phyloP scores from a whole-genome alignment of 2,888 invertebrate species.

The Macrosoma leucophasiata region DNA sequence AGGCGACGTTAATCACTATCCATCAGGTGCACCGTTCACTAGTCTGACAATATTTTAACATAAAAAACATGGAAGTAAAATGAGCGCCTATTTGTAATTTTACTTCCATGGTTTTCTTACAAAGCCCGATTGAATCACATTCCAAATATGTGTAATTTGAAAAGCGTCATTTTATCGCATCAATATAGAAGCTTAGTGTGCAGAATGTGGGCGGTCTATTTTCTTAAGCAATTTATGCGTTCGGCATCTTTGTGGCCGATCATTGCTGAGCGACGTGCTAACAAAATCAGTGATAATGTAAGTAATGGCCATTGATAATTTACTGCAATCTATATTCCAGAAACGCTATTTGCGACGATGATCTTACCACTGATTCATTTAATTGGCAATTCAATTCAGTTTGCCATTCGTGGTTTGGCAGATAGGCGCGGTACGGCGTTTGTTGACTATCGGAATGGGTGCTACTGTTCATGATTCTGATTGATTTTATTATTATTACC shows the following conservation, averaged over 20 bases:
- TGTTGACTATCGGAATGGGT: no score
- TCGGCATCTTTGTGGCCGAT: slow-evolving; percentile 50
- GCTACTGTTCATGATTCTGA: no score
- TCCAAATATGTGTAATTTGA: neutral
- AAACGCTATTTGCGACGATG: slow-evolving; percentile 54
- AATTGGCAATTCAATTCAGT: slow-evolving; percentile 44
- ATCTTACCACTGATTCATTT: slow-evolving; percentile 47
- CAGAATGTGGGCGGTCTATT: slow-evolving; percentile 54
- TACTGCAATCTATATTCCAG: slow-evolving; percentile 37
- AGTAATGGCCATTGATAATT: slow-evolving; percentile 53
- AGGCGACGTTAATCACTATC: no score
- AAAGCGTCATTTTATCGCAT: slow-evolving; percentile 37
- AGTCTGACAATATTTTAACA: no score
- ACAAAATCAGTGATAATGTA: slow-evolving; percentile 58
- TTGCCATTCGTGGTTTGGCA: slow-evolving; percentile 23
- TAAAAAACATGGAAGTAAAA: no score
- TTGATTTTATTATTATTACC: no score
- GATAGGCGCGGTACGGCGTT: no score
- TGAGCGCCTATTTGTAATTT: no score
- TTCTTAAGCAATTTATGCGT: slow-evolving; percentile 61
- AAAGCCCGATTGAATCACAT: no score
- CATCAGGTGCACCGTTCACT: no score
- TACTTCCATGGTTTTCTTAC: no score
- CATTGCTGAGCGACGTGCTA: slow-evolving; percentile 40
- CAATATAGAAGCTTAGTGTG: no score